phyloP scores from a whole-genome alignment of 1,140 invertebrate species.

The Andrena cerasifolii region DNA sequence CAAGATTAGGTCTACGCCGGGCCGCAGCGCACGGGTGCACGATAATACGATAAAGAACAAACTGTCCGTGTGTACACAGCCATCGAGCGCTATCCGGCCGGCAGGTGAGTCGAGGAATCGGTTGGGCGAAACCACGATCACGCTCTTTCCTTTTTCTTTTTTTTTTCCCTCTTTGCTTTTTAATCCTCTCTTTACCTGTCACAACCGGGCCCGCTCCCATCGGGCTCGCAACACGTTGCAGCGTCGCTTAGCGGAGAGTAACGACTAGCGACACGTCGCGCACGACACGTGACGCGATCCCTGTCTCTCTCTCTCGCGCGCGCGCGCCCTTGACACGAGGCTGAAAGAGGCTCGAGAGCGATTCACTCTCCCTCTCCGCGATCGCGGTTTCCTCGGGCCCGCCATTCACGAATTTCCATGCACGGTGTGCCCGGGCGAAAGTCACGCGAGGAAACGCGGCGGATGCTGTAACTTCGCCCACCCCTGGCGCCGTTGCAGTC shows the following conservation, averaged over 20 bases:
- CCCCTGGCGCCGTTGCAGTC: not conserved
- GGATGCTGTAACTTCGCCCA: constrained; percentile 27
- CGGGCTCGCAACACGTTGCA: not conserved
- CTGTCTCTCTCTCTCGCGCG: too few relatives aligned
- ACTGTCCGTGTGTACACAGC: constrained; percentile 33
- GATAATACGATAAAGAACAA: constrained; percentile 52
- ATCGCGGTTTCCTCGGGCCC: not conserved
- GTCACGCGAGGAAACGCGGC: not conserved
- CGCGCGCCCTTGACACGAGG: not conserved
- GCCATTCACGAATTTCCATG: not conserved
- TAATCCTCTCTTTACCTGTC: constrained; percentile 14
- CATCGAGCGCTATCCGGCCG: constrained; percentile 40
- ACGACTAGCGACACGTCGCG: constrained; percentile 6
- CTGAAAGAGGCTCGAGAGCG: not conserved
- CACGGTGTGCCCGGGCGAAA: not conserved
- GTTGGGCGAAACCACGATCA: constrained; percentile 53
- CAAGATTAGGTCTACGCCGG: constrained; percentile 42
- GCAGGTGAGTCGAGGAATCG: constrained; percentile 62
- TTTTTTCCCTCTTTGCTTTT: constrained; percentile 5
- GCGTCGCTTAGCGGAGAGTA: not conserved
- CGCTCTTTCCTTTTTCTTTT: constrained; percentile 15
- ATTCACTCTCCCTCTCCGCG: not conserved
- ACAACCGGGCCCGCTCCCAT: constrained; percentile 10
- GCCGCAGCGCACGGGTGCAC: constrained; percentile 20
- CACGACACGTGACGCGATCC: not conserved